Conservation (phyloP, 2,113 vertebrate genomes). For the Chrysochloris asiatica region DNA sequence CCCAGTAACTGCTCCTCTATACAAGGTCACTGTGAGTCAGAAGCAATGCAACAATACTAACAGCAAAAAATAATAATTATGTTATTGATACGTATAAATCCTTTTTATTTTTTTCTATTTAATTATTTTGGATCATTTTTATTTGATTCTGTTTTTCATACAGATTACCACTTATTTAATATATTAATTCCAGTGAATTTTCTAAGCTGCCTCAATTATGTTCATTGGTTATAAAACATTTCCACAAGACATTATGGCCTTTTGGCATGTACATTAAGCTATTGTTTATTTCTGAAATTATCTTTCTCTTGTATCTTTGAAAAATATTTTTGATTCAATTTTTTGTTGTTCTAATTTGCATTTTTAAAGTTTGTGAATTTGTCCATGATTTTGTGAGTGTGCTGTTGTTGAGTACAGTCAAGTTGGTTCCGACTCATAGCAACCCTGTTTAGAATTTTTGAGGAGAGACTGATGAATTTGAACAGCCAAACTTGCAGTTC, state of each 20-base stretch:
- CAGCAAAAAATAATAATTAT: too few species aligned
- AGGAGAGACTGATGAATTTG: too few species aligned
- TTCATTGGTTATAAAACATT: background rate
- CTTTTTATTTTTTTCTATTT: background rate
- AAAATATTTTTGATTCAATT: background rate
- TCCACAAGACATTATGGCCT: background rate
- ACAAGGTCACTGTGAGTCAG: too few species aligned
- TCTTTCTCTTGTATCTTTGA: background rate
- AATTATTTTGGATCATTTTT: background rate
- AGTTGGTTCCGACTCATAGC: too few species aligned
- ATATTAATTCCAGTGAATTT: background rate
- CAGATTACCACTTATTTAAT: background rate
- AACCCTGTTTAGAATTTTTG: too few species aligned
- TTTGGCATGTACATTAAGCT: background rate
- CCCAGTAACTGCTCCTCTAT: too few species aligned
- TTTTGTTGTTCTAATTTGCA: constrained; percentile 19
- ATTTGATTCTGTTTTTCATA: background rate
- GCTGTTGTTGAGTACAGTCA: too few species aligned
- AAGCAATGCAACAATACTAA: too few species aligned
- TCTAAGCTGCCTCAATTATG: too few species aligned
- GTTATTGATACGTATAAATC: too few species aligned
- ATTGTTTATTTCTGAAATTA: constrained; percentile 29
- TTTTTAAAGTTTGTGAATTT: background rate
- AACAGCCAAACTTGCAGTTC: too few species aligned
- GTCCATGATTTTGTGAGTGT: background rate